These are phyloP conservation scores for Philopotamus ludificatus DNA, from an alignment of 1,140 invertebrate genomes.

Conservation along the genomic window DNA sequence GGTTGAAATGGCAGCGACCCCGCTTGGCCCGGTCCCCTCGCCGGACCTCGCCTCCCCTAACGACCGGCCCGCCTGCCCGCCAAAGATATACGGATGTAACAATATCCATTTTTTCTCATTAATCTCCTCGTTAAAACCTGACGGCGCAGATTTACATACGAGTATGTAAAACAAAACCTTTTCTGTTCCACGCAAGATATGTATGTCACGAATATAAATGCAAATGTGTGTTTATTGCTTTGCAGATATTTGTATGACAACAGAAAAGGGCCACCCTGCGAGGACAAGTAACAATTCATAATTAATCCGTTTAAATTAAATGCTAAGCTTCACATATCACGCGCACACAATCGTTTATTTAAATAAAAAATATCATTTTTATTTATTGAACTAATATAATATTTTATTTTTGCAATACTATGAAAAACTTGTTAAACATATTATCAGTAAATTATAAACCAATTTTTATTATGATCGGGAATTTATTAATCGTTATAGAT, in stretches of 20 bases:
- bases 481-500: too few relatives aligned
- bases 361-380: not conserved
- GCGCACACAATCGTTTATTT: not conserved
- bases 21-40: not conserved
- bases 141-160: constrained; percentile 13
- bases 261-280: too few relatives aligned
- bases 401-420: not conserved
- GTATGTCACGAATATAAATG: not conserved
- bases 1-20: not conserved
- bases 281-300: too few relatives aligned
- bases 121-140: constrained; percentile 20
- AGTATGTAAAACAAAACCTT: not conserved
- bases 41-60: not conserved
- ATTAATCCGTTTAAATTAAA: too few relatives aligned
- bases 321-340: too few relatives aligned
- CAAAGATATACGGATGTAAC: constrained; percentile 21
- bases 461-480: too few relatives aligned
- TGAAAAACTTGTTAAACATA: constrained; percentile 1
- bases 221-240: not conserved
- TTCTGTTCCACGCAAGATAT: not conserved
- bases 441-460: too few relatives aligned
- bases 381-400: not conserved
- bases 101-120: constrained; percentile 28
- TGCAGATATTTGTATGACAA: too few relatives aligned
- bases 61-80: constrained; percentile 6